These are phyloP conservation scores for Arvicanthis niloticus DNA, from an alignment of 2,113 vertebrate genomes.

Conservation along the genomic window DNA sequence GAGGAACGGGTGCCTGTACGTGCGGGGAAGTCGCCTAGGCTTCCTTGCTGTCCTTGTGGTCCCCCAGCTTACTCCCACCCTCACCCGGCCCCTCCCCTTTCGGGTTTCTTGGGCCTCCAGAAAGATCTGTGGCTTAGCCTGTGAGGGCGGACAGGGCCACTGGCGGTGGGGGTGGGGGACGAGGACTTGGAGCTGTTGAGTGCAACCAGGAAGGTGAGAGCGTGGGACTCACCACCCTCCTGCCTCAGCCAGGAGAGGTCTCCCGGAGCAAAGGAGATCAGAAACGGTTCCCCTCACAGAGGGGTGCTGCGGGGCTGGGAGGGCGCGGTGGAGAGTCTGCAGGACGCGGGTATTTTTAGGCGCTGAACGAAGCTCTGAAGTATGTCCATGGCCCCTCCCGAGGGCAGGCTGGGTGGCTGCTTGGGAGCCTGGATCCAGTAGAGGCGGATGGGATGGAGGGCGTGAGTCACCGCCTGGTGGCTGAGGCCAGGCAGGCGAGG, in stretches of 20 bases:
- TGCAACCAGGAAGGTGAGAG: background rate
- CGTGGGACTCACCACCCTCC: background rate
- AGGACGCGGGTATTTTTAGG: constrained; percentile 85
- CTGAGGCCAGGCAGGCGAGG: background rate
- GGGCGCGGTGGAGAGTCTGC: background rate
- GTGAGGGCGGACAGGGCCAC: background rate
- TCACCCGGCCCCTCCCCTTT: background rate
- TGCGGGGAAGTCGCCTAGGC: background rate
- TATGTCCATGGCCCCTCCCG: constrained; percentile 87
- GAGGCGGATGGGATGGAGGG: constrained; percentile 1
- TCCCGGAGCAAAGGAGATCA: background rate
- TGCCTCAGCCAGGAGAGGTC: background rate
- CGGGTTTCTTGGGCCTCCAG: background rate
- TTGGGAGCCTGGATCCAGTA: constrained; percentile 78
- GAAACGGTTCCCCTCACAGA: background rate
- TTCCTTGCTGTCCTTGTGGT: too few species aligned
- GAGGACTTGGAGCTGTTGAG: background rate
- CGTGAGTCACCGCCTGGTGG: constrained; percentile 83
- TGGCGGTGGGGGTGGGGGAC: too few species aligned
- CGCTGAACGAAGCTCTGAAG: constrained; percentile 85
- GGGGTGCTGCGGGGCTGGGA: background rate
- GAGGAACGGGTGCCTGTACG: background rate
- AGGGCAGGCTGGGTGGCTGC: constrained; percentile 79
- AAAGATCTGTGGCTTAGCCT: background rate
- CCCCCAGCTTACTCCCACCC: background rate